Percentiles rank a stretch among this genome's conserved stretches.
Evolutionary conservation across 2,113 vertebrate genomes (phyloP).

Genomic region (Alaudala cheleensis): DNA sequence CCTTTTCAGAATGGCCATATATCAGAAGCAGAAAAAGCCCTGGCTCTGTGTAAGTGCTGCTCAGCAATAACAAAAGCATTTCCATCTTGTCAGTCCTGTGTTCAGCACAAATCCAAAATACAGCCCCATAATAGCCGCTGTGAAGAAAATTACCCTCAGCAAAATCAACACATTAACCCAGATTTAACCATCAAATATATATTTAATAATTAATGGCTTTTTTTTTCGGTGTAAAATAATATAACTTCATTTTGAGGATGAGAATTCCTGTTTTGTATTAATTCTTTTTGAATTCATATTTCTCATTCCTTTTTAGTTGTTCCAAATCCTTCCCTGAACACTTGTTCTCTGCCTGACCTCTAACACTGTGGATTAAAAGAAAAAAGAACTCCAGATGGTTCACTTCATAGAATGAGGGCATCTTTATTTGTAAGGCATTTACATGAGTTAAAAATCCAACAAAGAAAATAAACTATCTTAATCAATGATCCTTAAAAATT

Average conservation of each 20-base stretch:
- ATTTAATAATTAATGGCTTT: not conserved
- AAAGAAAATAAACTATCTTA: not conserved
- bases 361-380: not conserved
- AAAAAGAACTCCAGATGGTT: not conserved
- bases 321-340: not conserved
- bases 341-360: not conserved
- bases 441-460: not conserved
- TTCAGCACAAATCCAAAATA: not conserved
- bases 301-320: not conserved
- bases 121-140: not conserved
- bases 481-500: not conserved
- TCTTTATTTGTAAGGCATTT: not conserved
- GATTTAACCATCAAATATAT: not conserved
- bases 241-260: not conserved
- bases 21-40: not conserved
- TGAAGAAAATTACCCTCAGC: not conserved
- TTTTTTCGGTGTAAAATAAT: not conserved
- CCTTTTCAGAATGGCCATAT: fast-evolving
- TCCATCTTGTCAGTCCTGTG: not conserved
- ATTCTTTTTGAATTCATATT: not conserved
- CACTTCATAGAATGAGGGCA: not conserved
- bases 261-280: not conserved
- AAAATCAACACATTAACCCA: not conserved
- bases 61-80: not conserved
- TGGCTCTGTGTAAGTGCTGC: not conserved